phyloP scores from a whole-genome alignment of 2,797 vertebrate species.

The Echiichthys vipera region DNA sequence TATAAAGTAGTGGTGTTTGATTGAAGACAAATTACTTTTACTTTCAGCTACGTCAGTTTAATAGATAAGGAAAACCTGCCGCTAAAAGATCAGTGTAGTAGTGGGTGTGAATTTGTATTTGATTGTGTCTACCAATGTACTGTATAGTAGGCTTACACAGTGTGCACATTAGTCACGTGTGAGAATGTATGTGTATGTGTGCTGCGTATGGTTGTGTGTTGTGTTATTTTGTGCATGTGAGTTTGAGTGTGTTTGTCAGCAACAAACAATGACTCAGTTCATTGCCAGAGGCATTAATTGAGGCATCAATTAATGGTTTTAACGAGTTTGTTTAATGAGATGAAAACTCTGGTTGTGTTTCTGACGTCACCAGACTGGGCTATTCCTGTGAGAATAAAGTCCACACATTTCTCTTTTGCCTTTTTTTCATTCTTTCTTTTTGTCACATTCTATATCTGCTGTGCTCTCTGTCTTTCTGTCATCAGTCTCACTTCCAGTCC shows the following conservation, averaged over 20 bases:
- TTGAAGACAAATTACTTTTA: slow-evolving; percentile 37
- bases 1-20: slow-evolving; percentile 11
- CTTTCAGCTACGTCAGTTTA: not conserved
- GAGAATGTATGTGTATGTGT: not conserved
- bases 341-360: slow-evolving; percentile 66
- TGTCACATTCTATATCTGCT: not conserved
- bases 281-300: slow-evolving; percentile 68
- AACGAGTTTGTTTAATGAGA: slow-evolving; percentile 80
- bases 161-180: not conserved
- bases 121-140: not conserved
- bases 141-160: not conserved
- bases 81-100: not conserved
- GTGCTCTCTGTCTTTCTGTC: not conserved
- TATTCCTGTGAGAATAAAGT: slow-evolving; percentile 54
- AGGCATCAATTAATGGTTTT: slow-evolving; percentile 76
- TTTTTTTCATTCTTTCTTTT: not conserved
- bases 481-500: not conserved
- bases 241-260: slow-evolving; percentile 39
- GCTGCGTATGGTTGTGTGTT: not conserved
- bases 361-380: slow-evolving; percentile 66
- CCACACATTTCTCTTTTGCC: slow-evolving; percentile 27
- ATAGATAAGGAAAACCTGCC: slow-evolving; percentile 20
- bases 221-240: slow-evolving; percentile 24
- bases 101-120: not conserved
- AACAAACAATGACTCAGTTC: slow-evolving; percentile 67